Evolutionary conservation across 2,888 invertebrate species (phyloP).

Genomic region (Drosophila koepferae): DNA sequence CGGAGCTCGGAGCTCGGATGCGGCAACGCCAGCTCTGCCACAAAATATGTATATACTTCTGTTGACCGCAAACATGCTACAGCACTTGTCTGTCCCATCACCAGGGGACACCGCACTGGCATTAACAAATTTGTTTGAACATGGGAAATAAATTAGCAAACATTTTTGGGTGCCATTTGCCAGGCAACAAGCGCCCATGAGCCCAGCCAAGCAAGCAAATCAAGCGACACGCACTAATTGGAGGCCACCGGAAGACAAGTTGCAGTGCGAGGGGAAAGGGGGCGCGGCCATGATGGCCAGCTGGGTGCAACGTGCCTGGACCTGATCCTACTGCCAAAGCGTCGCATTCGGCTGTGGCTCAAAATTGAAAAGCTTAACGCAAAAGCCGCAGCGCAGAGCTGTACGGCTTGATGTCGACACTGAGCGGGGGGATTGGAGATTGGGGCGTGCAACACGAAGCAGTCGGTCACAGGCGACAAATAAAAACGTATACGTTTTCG

Average conservation of each 20-base stretch:
- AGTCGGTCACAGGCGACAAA: conserved; percentile 58
- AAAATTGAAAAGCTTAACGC: conserved; percentile 77
- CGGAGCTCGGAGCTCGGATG: conserved; percentile 22
- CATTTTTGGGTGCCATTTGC: conserved; percentile 79
- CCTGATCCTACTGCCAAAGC: conserved; percentile 61
- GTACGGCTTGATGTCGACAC: conserved; percentile 37
- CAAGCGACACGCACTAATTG: conserved; percentile 74
- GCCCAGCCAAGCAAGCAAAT: conserved; percentile 67
- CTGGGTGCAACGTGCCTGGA: conserved; percentile 23
- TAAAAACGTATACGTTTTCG: neutral
- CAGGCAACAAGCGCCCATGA: conserved; percentile 30
- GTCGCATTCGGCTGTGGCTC: conserved; percentile 59
- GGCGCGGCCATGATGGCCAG: conserved; percentile 2
- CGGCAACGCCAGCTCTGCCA: conserved; percentile 55
- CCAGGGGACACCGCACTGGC: conserved; percentile 37
- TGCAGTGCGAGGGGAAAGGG: neutral
- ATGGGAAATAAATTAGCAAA: conserved; percentile 84
- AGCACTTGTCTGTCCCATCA: conserved; percentile 60
- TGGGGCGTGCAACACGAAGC: neutral
- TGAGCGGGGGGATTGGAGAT: neutral
- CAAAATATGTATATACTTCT: conserved; percentile 42
- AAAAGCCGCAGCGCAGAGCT: conserved; percentile 72
- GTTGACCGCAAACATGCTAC: conserved; percentile 74
- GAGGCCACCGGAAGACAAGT: conserved; percentile 18
- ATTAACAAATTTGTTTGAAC: conserved; percentile 81